Evolutionary conservation across 2,888 invertebrate genomes (phyloP).

Genomic region (Lasioglossum pauxillum): DNA sequence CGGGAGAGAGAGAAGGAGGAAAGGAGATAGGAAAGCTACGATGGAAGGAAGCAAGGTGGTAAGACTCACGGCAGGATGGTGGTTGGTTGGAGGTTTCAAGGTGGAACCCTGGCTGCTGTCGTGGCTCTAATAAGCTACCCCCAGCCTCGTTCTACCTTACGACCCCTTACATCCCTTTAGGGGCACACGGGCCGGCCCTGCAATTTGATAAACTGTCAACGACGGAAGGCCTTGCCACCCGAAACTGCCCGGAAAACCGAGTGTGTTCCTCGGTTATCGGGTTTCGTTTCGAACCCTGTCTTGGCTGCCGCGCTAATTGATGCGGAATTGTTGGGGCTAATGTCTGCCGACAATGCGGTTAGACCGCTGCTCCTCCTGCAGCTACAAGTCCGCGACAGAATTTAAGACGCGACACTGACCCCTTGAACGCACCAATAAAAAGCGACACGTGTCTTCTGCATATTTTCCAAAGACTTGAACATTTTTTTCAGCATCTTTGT

Average conservation of each 20-base stretch:
- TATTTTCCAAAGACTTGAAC: not conserved
- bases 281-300: slow-evolving; percentile 45
- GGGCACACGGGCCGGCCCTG: slow-evolving; percentile 69
- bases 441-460: not conserved
- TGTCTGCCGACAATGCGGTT: slow-evolving; percentile 10
- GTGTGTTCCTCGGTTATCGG: slow-evolving; percentile 53
- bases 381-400: not conserved
- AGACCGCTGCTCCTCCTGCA: not conserved
- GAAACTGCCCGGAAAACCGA: slow-evolving; percentile 58
- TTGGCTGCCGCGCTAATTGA: slow-evolving; percentile 9
- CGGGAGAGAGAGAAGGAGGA: slow-evolving; percentile 4
- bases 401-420: not conserved
- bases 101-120: slow-evolving; percentile 76
- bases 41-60: slow-evolving; percentile 76
- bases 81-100: slow-evolving; percentile 80
- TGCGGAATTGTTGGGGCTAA: slow-evolving; percentile 3
- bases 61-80: slow-evolving; percentile 76
- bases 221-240: slow-evolving; percentile 56
- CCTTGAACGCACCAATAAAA: not conserved
- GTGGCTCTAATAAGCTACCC: slow-evolving; percentile 80
- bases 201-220: slow-evolving; percentile 82
- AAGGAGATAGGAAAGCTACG: slow-evolving; percentile 42
- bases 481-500: not conserved
- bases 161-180: slow-evolving; percentile 77
- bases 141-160: slow-evolving; percentile 74